phyloP scores from a whole-genome alignment of 2,797 vertebrate species.

The Merluccius polli region DNA sequence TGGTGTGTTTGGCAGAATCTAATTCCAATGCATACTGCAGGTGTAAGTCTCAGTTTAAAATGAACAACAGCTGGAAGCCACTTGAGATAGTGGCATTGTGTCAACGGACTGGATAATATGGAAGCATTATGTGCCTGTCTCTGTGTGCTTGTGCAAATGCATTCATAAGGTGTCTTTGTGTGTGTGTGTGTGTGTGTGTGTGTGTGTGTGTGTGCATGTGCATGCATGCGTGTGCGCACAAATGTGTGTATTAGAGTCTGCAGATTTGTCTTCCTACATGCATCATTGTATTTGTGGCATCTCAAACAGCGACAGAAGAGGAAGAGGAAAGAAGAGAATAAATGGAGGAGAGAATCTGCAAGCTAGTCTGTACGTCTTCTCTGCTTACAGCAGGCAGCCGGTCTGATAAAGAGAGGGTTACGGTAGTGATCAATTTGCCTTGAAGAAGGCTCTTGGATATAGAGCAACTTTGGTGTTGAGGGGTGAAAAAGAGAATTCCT shows the following conservation, averaged over 20 bases:
- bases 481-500: slow-evolving; percentile 35
- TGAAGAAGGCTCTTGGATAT: slow-evolving; percentile 50
- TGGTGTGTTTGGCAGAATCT: background rate
- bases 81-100: background rate
- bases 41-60: background rate
- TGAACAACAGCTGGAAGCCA: background rate
- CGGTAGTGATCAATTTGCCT: slow-evolving; percentile 56
- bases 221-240: slow-evolving; percentile 15
- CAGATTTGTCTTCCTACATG: background rate
- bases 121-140: background rate
- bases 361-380: slow-evolving; percentile 25
- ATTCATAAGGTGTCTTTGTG: background rate
- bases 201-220: slow-evolving; percentile 18
- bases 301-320: slow-evolving; percentile 1
- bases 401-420: slow-evolving; percentile 57
- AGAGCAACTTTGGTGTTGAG: slow-evolving; percentile 44
- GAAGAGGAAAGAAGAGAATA: slow-evolving; percentile 6
- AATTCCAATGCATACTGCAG: background rate
- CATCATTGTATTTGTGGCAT: background rate
- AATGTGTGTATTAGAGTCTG: background rate
- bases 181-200: background rate
- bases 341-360: slow-evolving; percentile 12
- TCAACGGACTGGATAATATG: background rate
- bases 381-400: slow-evolving; percentile 46
- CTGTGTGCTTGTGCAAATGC: background rate